A percentile compares a stretch with the other conserved stretches of the same genome.
Evolutionary conservation across 2,888 invertebrate genomes (phyloP).

Genomic region (Mycogona germanica): DNA sequence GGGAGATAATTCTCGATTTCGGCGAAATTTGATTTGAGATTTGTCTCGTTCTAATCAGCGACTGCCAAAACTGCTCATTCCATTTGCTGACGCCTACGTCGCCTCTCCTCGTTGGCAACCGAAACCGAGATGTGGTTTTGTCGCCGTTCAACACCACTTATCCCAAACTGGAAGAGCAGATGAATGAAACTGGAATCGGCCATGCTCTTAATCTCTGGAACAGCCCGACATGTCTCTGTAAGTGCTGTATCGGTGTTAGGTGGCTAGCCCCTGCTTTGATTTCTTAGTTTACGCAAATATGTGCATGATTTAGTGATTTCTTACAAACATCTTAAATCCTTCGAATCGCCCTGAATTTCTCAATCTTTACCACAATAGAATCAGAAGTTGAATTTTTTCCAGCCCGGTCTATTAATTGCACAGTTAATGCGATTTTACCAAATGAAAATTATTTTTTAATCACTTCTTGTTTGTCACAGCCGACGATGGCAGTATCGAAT

Average conservation of each 20-base stretch:
- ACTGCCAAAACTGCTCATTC: constrained; percentile 33
- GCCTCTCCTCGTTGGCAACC: constrained; percentile 33
- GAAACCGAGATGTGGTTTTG: constrained; percentile 31
- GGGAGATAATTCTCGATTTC: not conserved
- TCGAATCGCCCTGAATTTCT: too few relatives aligned
- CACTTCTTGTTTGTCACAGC: constrained; percentile 12
- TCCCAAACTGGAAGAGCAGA: constrained; percentile 34
- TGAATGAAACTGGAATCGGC: constrained; percentile 31
- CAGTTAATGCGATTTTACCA: too few relatives aligned
- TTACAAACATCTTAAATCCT: constrained; percentile 2
- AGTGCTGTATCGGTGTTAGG: constrained; percentile 2
- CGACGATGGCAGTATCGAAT: constrained; percentile 15
- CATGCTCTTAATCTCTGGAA: constrained; percentile 35
- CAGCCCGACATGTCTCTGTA: constrained; percentile 34
- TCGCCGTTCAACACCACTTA: constrained; percentile 37
- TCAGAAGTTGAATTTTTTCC: too few relatives aligned
- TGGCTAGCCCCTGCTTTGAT: too few relatives aligned
- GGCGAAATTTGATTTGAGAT: not conserved
- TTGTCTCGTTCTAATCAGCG: constrained; percentile 26
- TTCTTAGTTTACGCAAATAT: too few relatives aligned
- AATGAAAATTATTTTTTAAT: too few relatives aligned
- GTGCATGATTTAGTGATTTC: too few relatives aligned
- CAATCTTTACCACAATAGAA: too few relatives aligned
- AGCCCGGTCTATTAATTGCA: too few relatives aligned
- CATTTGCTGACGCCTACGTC: constrained; percentile 35